Percentiles rank a stretch among this genome's conserved stretches.
Conservation (phyloP, 2,113 vertebrate genomes). For the Xiphophorus maculatus region DNA sequence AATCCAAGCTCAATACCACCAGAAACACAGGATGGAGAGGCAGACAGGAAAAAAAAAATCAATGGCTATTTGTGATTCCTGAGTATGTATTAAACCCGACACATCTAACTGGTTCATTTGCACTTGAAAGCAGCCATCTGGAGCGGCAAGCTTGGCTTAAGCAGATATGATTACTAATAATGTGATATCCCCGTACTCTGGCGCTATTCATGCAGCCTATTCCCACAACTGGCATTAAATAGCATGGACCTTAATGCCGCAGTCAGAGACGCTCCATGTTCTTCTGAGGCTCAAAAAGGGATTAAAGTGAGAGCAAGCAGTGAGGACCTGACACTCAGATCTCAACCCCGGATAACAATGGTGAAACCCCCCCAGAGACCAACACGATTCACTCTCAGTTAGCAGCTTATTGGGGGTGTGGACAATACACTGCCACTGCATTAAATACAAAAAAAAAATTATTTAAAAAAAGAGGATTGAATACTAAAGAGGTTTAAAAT, state of each 20-base stretch:
- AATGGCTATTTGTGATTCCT: slow-evolving; percentile 99
- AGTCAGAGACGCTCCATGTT: slow-evolving; percentile 77
- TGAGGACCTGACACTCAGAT: slow-evolving; percentile 76
- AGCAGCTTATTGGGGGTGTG: slow-evolving; percentile 63
- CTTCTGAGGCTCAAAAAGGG: slow-evolving; percentile 75
- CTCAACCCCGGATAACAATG: slow-evolving; percentile 70
- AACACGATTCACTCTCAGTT: slow-evolving; percentile 58
- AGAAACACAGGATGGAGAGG: slow-evolving; percentile 94
- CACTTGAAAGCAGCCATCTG: slow-evolving; percentile 99
- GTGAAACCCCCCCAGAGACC: slow-evolving; percentile 54
- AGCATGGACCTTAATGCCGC: slow-evolving; percentile 79
- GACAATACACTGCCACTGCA: slow-evolving; percentile 68
- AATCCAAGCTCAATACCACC: slow-evolving; percentile 98
- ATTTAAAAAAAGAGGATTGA: slow-evolving; percentile 48
- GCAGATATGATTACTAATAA: slow-evolving; percentile 99
- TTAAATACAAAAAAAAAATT: slow-evolving; percentile 62
- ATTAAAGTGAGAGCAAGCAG: slow-evolving; percentile 84
- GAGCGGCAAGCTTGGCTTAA: slow-evolving; percentile 99
- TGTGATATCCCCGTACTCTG: slow-evolving; percentile 98
- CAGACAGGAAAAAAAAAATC: slow-evolving; percentile 88
- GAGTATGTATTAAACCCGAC: slow-evolving; percentile 99
- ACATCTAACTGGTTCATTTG: slow-evolving; percentile 99
- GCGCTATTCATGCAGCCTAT: slow-evolving; percentile 94
- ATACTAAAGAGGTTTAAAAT: slow-evolving; percentile 63
- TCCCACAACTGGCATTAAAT: slow-evolving; percentile 96